Base-by-base conservation (phyloP, 1,140 invertebrate genomes). In the Ruditapes philippinarum region DNA sequence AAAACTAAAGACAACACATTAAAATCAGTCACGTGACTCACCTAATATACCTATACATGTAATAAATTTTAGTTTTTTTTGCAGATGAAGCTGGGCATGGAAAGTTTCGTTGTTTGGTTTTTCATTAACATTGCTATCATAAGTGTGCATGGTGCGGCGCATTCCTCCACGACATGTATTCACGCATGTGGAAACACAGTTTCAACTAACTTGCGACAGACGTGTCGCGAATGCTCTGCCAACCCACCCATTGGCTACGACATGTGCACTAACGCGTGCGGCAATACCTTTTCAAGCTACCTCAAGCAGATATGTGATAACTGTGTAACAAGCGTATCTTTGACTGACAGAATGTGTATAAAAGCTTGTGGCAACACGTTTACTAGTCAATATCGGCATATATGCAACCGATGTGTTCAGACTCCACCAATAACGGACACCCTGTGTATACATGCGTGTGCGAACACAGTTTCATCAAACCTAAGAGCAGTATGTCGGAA, bases 121-220 rank as follows among this genome's bases (percentile, higher is more conserved):
- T 11, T 40, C 19, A 12, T 73, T 14, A 17, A 33, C 5, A 42
- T 4, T 45, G 31, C 19, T 33, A 14, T 57, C 12, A 57, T 49
- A 5, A 25, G 51, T 14, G 57, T 28, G 19, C 14, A 54, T 11
- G 78, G 49, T 33, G 45, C 31, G 22, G 78, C 45, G 0, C 57
- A 80, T 38, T 57, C 78, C 22, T 33, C 78, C 28, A 19, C 45
- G 19, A 80, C 57, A 51, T 80, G 78, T n/a, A 80, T 80, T 17
- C n/a, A 80, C 17, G 49, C 78, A 5, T 80, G 78, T n/a, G 78
- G 78, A 19, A 80, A 80, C 25, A 80, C 78, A 54, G 54, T 80
- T 1, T 57, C 31, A 7, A 31, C 22, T 36, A 11, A 57, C 22
- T 80, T n/a, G 31, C 42, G 31, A 57, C 22, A 3, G 9, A 80